phyloP scores from a whole-genome alignment of 2,113 vertebrate genomes.

The Oreochromis aureus region DNA sequence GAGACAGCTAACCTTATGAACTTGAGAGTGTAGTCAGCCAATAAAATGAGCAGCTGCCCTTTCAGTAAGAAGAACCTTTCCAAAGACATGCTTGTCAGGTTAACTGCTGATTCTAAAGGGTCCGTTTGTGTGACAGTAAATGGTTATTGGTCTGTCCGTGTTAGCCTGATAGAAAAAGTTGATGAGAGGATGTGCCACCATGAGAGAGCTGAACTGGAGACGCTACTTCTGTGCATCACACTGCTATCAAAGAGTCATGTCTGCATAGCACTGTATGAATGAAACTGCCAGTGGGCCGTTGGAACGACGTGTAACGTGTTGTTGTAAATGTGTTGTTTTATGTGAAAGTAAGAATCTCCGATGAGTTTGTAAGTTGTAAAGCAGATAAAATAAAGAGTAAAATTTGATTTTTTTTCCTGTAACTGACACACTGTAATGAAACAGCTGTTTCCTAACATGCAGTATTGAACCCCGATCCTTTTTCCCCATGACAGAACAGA shows the following conservation, averaged over 20 bases:
- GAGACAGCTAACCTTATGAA: background rate
- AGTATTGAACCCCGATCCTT: too few species aligned
- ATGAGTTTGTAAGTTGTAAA: background rate
- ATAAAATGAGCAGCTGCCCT: background rate
- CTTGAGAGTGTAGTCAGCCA: background rate
- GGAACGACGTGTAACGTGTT: background rate
- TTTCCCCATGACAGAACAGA: too few species aligned
- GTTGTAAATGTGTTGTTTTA: background rate
- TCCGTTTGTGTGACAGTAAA: background rate
- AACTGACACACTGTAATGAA: background rate
- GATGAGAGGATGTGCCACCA: background rate
- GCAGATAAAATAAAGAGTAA: background rate
- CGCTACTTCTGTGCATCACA: background rate
- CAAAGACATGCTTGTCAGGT: background rate
- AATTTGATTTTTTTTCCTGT: rapidly evolving
- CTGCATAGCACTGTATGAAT: background rate
- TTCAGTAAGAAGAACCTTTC: background rate
- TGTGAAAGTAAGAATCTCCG: background rate
- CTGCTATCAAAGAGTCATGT: background rate
- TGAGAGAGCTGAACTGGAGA: background rate
- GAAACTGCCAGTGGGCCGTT: background rate
- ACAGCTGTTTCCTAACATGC: background rate
- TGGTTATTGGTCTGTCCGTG: background rate
- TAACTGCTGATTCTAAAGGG: background rate
- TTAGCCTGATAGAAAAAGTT: background rate